phyloP scores from a whole-genome alignment of 1,140 invertebrate genomes.

The Coenobita brevimanus region DNA sequence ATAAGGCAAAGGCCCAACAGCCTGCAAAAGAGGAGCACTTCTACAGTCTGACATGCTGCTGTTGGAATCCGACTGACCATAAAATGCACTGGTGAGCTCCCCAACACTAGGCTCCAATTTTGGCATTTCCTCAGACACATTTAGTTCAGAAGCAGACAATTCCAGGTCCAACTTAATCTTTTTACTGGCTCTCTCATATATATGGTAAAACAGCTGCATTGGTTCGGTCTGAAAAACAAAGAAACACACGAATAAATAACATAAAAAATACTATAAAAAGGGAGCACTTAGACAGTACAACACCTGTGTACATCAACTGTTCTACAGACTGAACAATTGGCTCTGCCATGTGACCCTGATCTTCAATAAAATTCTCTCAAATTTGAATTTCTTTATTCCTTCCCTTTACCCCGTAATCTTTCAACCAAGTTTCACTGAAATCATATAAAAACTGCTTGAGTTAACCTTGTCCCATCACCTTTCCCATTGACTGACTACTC shows the following conservation, averaged over 20 bases:
- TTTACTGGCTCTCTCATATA: slow-evolving; percentile 78
- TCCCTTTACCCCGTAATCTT: no score
- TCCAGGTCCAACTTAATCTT: slow-evolving; percentile 75
- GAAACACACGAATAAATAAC: neutral
- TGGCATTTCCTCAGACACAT: slow-evolving; percentile 44
- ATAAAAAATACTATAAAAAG: no score
- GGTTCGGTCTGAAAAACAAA: slow-evolving; percentile 78
- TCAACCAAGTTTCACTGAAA: no score
- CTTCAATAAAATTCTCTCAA: no score
- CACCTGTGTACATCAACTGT: no score
- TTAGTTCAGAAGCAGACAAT: slow-evolving; percentile 71
- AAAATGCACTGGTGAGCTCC: neutral
- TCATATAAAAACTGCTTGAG: no score
- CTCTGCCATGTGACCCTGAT: no score
- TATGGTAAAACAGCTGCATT: slow-evolving; percentile 78
- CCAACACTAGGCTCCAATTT: slow-evolving; percentile 52
- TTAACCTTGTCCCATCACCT: no score
- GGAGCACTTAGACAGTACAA: no score
- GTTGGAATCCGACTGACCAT: slow-evolving; percentile 2
- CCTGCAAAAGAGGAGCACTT: slow-evolving; percentile 52
- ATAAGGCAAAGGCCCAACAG: slow-evolving; percentile 19
- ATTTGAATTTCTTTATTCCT: no score
- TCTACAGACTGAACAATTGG: no score
- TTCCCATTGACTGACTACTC: no score
- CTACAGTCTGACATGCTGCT: slow-evolving; percentile 35